A percentile compares a stretch with the other conserved stretches of the same genome.
Conservation (phyloP, 2,797 vertebrate species). For the Coregonus ussuriensis region DNA sequence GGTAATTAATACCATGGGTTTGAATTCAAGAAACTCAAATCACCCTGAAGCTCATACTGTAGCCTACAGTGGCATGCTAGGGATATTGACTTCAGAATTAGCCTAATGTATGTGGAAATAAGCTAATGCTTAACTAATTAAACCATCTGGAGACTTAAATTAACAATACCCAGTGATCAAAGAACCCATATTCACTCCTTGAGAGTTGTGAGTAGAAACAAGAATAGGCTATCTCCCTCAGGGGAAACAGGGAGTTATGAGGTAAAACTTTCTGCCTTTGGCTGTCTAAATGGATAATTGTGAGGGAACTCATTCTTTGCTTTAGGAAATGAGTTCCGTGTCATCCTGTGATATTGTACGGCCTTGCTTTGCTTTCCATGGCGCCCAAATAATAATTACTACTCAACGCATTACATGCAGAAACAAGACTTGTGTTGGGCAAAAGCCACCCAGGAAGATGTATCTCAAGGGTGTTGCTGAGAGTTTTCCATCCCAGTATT, state of each 20-base stretch:
- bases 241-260: conserved; percentile 44
- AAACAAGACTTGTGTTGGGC: conserved; percentile 54
- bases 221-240: conserved; percentile 30
- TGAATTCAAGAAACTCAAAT: neutral
- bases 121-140: conserved; percentile 24
- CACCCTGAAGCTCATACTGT: neutral
- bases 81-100: conserved; percentile 36
- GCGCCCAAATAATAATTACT: conserved; percentile 53
- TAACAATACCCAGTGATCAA: conserved; percentile 54
- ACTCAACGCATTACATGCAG: conserved; percentile 47
- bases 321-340: conserved; percentile 3
- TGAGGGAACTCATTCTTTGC: conserved; percentile 1
- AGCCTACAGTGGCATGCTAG: conserved; percentile 2
- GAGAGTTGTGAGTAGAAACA: conserved; percentile 25
- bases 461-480: conserved; percentile 26
- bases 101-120: conserved; percentile 38
- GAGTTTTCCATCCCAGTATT: conserved; percentile 42
- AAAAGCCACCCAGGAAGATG: conserved; percentile 26
- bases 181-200: conserved; percentile 20
- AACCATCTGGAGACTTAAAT: conserved; percentile 32
- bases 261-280: conserved; percentile 42
- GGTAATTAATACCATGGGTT: neutral
- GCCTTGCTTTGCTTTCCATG: neutral
- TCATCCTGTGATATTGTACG: conserved; percentile 1
- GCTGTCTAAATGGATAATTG: conserved; percentile 10